phyloP scores from a whole-genome alignment of 2,888 invertebrate species.

The Smittia sp. region DNA sequence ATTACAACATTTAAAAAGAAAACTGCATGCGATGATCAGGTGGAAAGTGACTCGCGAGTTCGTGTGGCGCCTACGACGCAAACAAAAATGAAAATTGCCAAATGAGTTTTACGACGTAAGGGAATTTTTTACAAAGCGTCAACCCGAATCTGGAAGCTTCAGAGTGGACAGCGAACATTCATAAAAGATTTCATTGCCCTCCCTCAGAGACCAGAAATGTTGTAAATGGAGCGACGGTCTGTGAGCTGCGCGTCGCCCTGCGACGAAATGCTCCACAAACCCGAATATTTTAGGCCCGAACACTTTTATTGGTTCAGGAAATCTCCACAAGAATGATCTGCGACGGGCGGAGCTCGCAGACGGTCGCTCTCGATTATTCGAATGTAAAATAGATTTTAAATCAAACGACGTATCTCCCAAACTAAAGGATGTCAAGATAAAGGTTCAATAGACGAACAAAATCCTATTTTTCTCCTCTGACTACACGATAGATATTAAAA shows the following conservation, averaged over 20 bases:
- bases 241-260: not conserved
- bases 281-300: not conserved
- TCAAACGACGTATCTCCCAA: not conserved
- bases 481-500: conserved; percentile 1
- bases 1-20: not conserved
- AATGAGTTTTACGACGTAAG: conserved; percentile 12
- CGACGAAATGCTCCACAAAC: not conserved
- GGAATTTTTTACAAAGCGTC: not conserved
- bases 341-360: not conserved
- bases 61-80: not conserved
- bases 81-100: conserved; percentile 13
- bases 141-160: not conserved
- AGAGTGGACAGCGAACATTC: not conserved
- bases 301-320: not conserved
- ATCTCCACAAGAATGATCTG: not conserved
- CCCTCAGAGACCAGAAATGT: not conserved
- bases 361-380: not conserved
- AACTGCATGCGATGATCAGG: not conserved
- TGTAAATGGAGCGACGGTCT: not conserved
- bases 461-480: not conserved
- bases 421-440: conserved; percentile 10
- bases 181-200: not conserved
- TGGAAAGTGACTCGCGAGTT: not conserved
- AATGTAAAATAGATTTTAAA: conserved; percentile 17
- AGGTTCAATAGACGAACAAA: conserved; percentile 21